Base-by-base conservation (phyloP, 2,797 vertebrate genomes). In the Sebastes itinus region DNA sequence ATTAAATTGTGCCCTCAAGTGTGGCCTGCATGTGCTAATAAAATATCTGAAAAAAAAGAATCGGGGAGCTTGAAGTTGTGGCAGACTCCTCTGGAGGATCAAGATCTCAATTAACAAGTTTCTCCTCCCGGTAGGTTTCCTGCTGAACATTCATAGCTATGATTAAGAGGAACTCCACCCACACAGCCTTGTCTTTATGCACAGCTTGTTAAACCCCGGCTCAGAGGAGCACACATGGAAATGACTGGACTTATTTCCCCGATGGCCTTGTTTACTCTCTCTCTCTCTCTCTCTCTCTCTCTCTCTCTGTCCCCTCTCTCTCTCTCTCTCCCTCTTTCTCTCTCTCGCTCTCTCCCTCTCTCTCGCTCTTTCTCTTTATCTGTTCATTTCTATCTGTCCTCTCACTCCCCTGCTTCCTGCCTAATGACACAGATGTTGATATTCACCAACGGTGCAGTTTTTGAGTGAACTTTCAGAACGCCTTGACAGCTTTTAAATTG, bases 61-160 rank as follows among this genome's bases (percentile, higher is more conserved):
- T 81, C 11, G 35, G 72, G 72, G 78, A 77, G 86, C 83, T 89
- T 75, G 83, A 91, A 85, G 88, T 92, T 90, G 56, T 28, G 72
- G 83, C 70, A 66, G 71, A 86, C 77, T 76, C 78, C 90, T 90
- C 93, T 22, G 84, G 92, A 92, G 91, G 82, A 89, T 91, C 68
- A 61, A 81, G 88, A 92, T 94, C 92, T 94, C 92, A 94, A 93
- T 95, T 94, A 95, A 93, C 88, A 89, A 91, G 90, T 93, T 90
- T 82, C 84, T 67, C 46, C 59, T 80, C 88, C 90, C 76, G 11
- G 69, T 70, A 25, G 90, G 72, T 82, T 91, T 89, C 80, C 90
- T 69, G 79, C 85, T 88, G 70, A 90, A 77, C 81, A 77, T 82
- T 84, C 80, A 62, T 63, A 59, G 81, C 78, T 66, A 78, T 87